Conservation (phyloP, 2,888 invertebrate genomes). For the Drosophila birchii region DNA sequence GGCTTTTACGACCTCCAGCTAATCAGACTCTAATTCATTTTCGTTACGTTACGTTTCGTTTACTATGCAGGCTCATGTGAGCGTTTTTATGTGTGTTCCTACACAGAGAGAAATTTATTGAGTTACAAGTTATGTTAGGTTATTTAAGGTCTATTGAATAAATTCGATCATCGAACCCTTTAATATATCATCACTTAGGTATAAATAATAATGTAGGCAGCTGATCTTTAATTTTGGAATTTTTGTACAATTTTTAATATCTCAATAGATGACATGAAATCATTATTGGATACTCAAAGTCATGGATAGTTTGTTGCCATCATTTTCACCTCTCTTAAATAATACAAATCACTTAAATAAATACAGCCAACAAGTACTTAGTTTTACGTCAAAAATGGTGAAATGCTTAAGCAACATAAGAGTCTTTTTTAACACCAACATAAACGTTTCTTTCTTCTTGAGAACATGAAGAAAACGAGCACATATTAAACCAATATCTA, state of each 20-base stretch:
- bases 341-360: not conserved
- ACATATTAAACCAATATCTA: constrained; percentile 5
- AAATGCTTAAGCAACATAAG: not conserved
- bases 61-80: constrained; percentile 61
- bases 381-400: not conserved
- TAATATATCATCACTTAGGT: not conserved
- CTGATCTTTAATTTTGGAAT: too few species aligned
- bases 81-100: constrained; percentile 15
- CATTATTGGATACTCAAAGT: not conserved
- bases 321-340: not conserved
- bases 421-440: not conserved
- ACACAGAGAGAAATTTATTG: constrained; percentile 16
- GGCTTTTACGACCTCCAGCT: constrained; percentile 65
- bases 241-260: not conserved
- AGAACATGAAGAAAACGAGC: not conserved
- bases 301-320: not conserved
- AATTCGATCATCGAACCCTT: not conserved
- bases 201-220: not conserved
- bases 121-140: not conserved
- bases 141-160: not conserved
- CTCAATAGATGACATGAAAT: not conserved
- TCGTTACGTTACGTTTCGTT: constrained; percentile 48
- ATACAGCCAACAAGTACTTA: not conserved
- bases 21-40: constrained; percentile 72
- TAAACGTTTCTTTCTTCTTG: not conserved